phyloP scores from a whole-genome alignment of 2,113 vertebrate species.

The Zootoca vivipara region DNA sequence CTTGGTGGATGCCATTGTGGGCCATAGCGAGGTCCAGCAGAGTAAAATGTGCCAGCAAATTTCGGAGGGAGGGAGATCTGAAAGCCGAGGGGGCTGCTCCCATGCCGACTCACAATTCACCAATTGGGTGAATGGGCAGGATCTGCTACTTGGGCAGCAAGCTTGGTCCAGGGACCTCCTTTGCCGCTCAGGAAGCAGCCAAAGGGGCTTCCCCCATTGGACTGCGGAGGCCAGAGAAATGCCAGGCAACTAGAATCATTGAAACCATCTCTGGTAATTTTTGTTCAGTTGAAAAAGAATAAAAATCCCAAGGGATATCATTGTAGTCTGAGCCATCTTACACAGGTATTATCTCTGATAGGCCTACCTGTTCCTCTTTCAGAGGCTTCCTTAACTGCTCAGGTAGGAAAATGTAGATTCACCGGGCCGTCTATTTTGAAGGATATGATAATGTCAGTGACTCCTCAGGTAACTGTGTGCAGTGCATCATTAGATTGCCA shows the following conservation, averaged over 20 bases:
- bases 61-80: too few species aligned
- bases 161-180: too few species aligned
- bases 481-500: constrained; percentile 3
- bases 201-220: too few species aligned
- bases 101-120: too few species aligned
- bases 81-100: too few species aligned
- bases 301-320: background rate
- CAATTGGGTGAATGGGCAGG: too few species aligned
- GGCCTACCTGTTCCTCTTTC: background rate
- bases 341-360: background rate
- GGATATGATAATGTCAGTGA: background rate
- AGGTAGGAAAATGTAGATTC: background rate
- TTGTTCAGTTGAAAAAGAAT: background rate
- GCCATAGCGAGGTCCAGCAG: too few species aligned
- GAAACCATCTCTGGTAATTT: background rate
- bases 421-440: background rate
- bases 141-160: too few species aligned
- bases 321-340: background rate
- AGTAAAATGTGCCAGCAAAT: too few species aligned
- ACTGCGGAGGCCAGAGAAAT: too few species aligned
- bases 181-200: too few species aligned
- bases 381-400: background rate
- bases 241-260: background rate
- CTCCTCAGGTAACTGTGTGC: constrained; percentile 9
- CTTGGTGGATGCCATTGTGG: too few species aligned